Evolutionary conservation across 2,113 vertebrate genomes (phyloP).

Genomic region (Chlamydotis undulata): DNA sequence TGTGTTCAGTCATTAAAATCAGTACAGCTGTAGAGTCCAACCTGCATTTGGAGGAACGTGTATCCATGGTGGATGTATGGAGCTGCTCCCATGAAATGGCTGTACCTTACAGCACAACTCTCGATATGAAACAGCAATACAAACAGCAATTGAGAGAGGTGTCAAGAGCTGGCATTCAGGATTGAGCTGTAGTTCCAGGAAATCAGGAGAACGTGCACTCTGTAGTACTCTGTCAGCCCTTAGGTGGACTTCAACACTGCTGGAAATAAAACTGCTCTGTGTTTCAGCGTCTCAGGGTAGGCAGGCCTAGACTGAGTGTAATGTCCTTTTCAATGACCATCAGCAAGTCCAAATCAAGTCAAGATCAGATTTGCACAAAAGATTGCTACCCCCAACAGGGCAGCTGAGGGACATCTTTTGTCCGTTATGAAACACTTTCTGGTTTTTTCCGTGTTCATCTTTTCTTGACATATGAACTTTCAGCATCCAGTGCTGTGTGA

Average conservation of each 20-base stretch:
- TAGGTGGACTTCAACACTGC: neutral
- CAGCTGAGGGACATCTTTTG: neutral
- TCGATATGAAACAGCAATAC: neutral
- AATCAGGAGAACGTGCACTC: neutral
- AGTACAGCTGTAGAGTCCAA: neutral
- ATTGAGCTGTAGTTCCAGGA: neutral
- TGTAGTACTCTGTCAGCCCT: neutral
- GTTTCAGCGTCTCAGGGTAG: neutral
- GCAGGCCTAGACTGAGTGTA: neutral
- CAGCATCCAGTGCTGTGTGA: slow-evolving; percentile 11
- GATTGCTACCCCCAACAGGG: neutral
- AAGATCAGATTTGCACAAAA: neutral
- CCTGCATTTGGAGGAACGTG: neutral
- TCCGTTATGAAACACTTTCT: neutral
- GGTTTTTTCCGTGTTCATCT: slow-evolving; percentile 23
- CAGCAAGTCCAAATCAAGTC: neutral
- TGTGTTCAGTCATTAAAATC: neutral
- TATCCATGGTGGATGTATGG: neutral
- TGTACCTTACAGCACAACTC: neutral
- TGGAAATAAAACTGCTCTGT: neutral
- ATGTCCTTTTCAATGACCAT: neutral
- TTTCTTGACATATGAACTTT: slow-evolving; percentile 41
- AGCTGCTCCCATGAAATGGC: neutral
- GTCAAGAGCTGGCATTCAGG: neutral
- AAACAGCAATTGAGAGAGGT: neutral